These are phyloP conservation scores for Ooceraea biroi DNA, from an alignment of 1,140 invertebrate genomes.

Conservation along the genomic window DNA sequence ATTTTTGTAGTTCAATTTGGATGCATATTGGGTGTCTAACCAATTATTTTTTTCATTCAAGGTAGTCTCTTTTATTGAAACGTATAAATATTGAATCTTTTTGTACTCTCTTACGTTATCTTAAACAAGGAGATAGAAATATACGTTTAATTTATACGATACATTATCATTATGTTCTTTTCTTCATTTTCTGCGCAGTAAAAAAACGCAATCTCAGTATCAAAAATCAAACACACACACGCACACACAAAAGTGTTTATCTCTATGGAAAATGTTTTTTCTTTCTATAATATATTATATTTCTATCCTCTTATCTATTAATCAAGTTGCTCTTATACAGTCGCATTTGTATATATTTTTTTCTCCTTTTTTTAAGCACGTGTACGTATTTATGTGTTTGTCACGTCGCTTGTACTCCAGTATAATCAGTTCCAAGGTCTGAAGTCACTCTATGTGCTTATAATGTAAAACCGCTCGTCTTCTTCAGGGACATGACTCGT, in stretches of 20 bases:
- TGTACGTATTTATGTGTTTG: slow-evolving; percentile 40
- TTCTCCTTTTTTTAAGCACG: slow-evolving; percentile 32
- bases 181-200: not conserved
- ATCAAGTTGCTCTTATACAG: slow-evolving; percentile 36
- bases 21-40: slow-evolving; percentile 22
- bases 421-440: slow-evolving; percentile 68
- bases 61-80: not conserved
- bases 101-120: not conserved
- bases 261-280: too few relatives aligned
- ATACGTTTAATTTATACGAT: not conserved
- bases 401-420: slow-evolving; percentile 40
- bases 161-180: not conserved
- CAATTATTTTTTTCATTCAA: not conserved
- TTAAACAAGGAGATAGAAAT: slow-evolving; percentile 26
- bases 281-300: too few relatives aligned
- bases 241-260: too few relatives aligned
- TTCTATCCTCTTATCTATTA: slow-evolving; percentile 39
- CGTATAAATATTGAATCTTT: not conserved
- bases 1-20: not conserved
- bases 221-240: too few relatives aligned
- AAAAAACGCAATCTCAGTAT: too few relatives aligned
- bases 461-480: slow-evolving; percentile 76
- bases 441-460: slow-evolving; percentile 73
- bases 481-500: slow-evolving; percentile 84
- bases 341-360: slow-evolving; percentile 18